These are phyloP conservation scores for Amia ocellicauda DNA, from an alignment of 2,113 vertebrate genomes.

Conservation along the genomic window DNA sequence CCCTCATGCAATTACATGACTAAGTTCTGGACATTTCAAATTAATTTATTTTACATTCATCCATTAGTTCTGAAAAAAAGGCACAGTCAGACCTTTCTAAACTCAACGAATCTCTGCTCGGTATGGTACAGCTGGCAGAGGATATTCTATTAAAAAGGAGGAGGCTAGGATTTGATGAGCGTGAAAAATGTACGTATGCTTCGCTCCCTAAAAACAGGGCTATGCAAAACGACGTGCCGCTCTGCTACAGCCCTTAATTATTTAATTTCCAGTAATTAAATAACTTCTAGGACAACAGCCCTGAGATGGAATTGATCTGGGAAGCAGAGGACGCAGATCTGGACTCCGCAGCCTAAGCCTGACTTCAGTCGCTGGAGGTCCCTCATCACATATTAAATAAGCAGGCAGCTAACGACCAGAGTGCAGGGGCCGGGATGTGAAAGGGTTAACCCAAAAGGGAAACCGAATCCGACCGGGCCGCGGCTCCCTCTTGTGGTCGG, in stretches of 20 bases:
- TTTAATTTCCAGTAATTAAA: constrained; percentile 39
- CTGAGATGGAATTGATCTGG: constrained; percentile 28
- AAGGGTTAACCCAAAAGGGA: too few species aligned
- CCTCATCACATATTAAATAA: constrained; percentile 30
- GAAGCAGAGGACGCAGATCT: constrained; percentile 29
- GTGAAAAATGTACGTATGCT: constrained; percentile 51
- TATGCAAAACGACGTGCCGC: constrained; percentile 32
- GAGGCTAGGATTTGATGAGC: constrained; percentile 28
- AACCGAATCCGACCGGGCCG: too few species aligned
- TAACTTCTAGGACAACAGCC: not conserved
- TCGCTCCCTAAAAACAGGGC: constrained; percentile 20
- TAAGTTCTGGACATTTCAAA: constrained; percentile 30
- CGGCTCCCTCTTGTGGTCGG: too few species aligned
- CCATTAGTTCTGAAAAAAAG: constrained; percentile 48
- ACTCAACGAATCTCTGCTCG: constrained; percentile 38
- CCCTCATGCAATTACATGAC: constrained; percentile 32
- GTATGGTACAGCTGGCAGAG: constrained; percentile 47
- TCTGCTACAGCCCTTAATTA: constrained; percentile 32
- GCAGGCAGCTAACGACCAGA: too few species aligned
- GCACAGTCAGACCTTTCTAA: constrained; percentile 18
- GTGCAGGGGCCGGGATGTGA: too few species aligned
- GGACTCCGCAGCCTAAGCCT: constrained; percentile 38
- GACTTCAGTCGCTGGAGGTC: constrained; percentile 33
- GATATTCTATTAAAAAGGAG: constrained; percentile 37
- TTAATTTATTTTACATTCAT: constrained; percentile 29